Evolutionary conservation across 1,140 invertebrate species (phyloP).

Genomic region (Leptopilina boulardi): DNA sequence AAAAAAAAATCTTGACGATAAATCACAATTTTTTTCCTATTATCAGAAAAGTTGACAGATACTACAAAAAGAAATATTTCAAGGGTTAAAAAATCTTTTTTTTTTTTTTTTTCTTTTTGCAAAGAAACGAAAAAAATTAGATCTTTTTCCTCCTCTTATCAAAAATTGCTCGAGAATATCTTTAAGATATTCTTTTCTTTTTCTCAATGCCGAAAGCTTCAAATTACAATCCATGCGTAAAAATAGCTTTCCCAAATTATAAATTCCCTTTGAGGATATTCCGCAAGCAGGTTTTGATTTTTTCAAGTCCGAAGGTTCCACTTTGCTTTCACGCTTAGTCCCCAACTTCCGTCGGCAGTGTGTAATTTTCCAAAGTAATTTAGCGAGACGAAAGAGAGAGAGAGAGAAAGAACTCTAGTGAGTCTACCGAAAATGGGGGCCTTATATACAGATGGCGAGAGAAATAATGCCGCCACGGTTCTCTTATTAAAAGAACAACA

Average conservation of each 20-base stretch:
- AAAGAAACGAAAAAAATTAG: not conserved
- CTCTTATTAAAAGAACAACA: conserved; percentile 32
- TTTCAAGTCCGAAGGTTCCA: conserved; percentile 29
- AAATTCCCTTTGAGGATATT: conserved; percentile 30
- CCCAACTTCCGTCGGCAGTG: conserved; percentile 30
- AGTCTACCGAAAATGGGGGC: conserved; percentile 26
- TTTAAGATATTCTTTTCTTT: too few relatives aligned
- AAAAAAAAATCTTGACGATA: not conserved
- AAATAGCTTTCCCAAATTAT: conserved; percentile 33
- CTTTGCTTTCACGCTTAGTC: conserved; percentile 32
- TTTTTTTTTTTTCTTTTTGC: too few relatives aligned
- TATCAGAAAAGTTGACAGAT: not conserved
- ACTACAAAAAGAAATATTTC: too few relatives aligned
- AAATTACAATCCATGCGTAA: conserved; percentile 2
- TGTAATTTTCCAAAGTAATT: conserved; percentile 34
- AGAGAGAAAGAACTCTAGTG: conserved; percentile 17
- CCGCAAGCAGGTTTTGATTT: conserved; percentile 32
- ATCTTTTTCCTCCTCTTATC: too few relatives aligned
- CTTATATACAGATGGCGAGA: conserved; percentile 23
- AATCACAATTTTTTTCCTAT: not conserved
- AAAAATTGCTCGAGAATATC: not conserved
- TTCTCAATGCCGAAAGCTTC: not conserved
- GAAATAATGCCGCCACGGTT: conserved; percentile 28
- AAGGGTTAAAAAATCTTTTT: too few relatives aligned
- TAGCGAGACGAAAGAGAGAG: conserved; percentile 26